Evolutionary conservation across 2,797 vertebrate genomes (phyloP).

Genomic region (Anomalospiza imberbis): DNA sequence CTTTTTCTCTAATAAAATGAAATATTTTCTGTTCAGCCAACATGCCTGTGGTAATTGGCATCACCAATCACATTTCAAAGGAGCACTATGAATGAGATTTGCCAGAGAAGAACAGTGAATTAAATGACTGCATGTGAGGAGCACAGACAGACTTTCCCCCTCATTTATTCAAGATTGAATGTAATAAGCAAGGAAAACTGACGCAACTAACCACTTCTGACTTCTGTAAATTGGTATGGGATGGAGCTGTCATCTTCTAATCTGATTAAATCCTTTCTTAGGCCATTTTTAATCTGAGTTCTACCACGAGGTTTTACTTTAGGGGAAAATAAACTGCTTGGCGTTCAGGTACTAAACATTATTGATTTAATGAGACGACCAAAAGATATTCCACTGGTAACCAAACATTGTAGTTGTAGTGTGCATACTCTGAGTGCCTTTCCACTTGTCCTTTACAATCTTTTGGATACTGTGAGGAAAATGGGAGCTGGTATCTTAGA

Average conservation of each 20-base stretch:
- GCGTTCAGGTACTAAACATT: background rate
- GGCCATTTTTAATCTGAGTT: slow-evolving; percentile 34
- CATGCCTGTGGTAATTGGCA: slow-evolving; percentile 10
- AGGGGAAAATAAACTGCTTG: slow-evolving; percentile 11
- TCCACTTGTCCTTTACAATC: background rate
- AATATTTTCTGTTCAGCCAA: background rate
- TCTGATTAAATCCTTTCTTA: slow-evolving; percentile 53
- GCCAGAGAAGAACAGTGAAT: slow-evolving; percentile 18
- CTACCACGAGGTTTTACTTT: slow-evolving; percentile 13
- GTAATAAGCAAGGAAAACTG: slow-evolving; percentile 51
- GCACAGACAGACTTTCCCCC: slow-evolving; percentile 7
- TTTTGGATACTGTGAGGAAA: background rate
- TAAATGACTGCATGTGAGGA: slow-evolving; percentile 44
- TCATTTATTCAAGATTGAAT: slow-evolving; percentile 49
- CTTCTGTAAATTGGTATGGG: slow-evolving; percentile 50
- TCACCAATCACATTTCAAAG: slow-evolving; percentile 29
- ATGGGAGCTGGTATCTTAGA: background rate
- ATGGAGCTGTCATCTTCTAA: slow-evolving; percentile 53
- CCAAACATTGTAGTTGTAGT: background rate
- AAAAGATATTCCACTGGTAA: background rate
- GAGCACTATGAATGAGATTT: background rate
- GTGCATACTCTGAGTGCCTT: background rate
- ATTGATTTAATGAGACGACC: background rate
- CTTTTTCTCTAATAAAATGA: slow-evolving; percentile 5
- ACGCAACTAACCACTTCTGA: slow-evolving; percentile 44